Percentiles rank a stretch among this genome's conserved stretches.
These are phyloP conservation scores for Aspidoscelis tigris DNA, from an alignment of 2,113 vertebrate genomes.

Conservation along the genomic window DNA sequence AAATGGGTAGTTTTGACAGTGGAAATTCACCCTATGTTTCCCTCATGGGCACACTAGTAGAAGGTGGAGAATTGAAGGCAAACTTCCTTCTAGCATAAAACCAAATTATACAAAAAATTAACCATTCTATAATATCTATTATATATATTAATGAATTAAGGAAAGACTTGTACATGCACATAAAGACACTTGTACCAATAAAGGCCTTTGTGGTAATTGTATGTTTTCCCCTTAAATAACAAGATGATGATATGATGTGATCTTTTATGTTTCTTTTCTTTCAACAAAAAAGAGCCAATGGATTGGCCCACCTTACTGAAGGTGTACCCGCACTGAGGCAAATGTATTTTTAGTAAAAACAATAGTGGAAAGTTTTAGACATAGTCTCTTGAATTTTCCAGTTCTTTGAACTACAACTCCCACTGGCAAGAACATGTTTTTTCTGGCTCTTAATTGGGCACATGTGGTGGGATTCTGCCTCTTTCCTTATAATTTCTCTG, in stretches of 20 bases:
- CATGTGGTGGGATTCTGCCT: conserved; percentile 42
- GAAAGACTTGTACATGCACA: conserved; percentile 9
- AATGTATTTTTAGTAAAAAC: conserved; percentile 61
- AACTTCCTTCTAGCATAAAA: conserved; percentile 31
- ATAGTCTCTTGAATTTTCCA: conserved; percentile 56
- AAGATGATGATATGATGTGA: conserved; percentile 3
- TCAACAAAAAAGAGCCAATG: conserved; percentile 19
- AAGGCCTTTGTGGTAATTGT: conserved; percentile 14
- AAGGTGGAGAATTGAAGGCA: background rate
- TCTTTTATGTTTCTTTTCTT: conserved; percentile 18
- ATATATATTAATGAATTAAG: conserved; percentile 21
- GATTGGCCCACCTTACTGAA: conserved; percentile 27
- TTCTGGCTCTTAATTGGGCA: conserved; percentile 52
- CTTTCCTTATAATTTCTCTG: conserved; percentile 47
- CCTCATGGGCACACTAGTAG: background rate
- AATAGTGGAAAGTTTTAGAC: conserved; percentile 57
- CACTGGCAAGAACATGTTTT: conserved; percentile 57
- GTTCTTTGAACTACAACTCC: conserved; percentile 59
- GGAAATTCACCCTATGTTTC: background rate
- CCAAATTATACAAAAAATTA: background rate
- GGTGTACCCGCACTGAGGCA: conserved; percentile 43
- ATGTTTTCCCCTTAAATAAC: conserved; percentile 1
- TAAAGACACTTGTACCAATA: conserved; percentile 5
- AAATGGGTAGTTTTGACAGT: too few relatives aligned
- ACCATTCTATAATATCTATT: too few relatives aligned